A percentile compares a stretch with the other conserved stretches of the same genome.
phyloP scores from a whole-genome alignment of 2,797 vertebrate genomes.

The Delichon dasypus region DNA sequence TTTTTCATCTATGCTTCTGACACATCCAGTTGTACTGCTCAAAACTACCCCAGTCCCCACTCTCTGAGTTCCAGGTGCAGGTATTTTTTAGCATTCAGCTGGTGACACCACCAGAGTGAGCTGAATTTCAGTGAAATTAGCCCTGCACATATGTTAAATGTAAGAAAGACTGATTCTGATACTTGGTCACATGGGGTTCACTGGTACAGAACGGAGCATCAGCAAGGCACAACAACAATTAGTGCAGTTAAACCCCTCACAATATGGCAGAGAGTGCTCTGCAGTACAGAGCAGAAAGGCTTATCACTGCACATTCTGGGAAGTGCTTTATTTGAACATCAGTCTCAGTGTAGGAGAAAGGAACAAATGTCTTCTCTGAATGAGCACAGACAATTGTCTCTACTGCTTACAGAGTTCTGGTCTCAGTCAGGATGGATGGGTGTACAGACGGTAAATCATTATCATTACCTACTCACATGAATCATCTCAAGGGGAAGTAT shows the following conservation, averaged over 20 bases:
- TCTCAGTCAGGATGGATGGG: constrained; percentile 47
- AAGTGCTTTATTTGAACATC: constrained; percentile 31
- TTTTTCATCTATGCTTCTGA: background rate
- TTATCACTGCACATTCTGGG: background rate
- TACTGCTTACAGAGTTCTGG: constrained; percentile 10
- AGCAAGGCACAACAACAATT: background rate
- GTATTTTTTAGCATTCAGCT: background rate
- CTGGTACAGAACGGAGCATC: background rate
- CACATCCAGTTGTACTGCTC: background rate
- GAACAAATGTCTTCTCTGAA: constrained; percentile 13
- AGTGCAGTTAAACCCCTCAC: background rate
- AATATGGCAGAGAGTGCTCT: background rate
- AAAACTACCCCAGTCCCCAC: background rate
- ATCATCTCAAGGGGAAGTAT: constrained; percentile 49
- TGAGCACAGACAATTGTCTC: constrained; percentile 38
- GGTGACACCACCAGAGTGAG: background rate
- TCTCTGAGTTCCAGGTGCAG: background rate
- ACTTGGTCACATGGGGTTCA: background rate
- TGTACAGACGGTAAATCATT: constrained; percentile 39
- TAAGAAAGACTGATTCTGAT: background rate
- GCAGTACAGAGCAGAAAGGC: background rate
- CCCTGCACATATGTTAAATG: background rate
- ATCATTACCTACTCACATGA: constrained; percentile 59
- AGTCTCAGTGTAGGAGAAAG: background rate
- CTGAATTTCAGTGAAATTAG: constrained; percentile 12